phyloP scores from a whole-genome alignment of 2,888 invertebrate species.

The Willowsia nigromaculata region DNA sequence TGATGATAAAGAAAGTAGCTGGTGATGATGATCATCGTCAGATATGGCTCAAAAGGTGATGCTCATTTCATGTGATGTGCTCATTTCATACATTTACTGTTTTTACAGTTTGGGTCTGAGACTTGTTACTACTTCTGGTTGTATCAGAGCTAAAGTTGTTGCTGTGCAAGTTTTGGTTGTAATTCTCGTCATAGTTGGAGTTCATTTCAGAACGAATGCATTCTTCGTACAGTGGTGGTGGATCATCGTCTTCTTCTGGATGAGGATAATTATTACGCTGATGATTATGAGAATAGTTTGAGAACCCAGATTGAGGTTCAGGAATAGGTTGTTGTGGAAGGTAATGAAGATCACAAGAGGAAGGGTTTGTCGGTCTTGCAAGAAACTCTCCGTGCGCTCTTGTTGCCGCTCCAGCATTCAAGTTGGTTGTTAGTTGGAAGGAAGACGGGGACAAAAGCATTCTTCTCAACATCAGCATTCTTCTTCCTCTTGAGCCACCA shows the following conservation, averaged over 20 bases:
- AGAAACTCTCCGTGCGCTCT: constrained; percentile 10
- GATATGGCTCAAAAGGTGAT: neutral
- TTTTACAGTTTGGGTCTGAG: neutral
- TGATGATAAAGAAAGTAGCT: neutral
- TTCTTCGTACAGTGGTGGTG: constrained; percentile 52
- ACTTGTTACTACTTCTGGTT: neutral
- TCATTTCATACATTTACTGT: neutral
- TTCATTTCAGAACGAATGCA: constrained; percentile 26
- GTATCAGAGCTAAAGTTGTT: neutral
- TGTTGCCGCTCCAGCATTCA: neutral
- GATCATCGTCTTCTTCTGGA: constrained; percentile 45
- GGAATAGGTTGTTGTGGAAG: neutral
- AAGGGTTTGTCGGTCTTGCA: neutral
- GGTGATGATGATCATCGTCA: neutral
- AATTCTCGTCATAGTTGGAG: neutral
- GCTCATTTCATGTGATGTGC: too few relatives aligned
- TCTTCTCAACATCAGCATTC: constrained; percentile 47
- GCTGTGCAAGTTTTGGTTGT: neutral
- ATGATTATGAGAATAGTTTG: constrained; percentile 19
- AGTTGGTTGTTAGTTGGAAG: neutral
- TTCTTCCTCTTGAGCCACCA: constrained; percentile 6
- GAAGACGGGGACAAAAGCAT: neutral
- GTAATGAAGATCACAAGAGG: constrained; percentile 43
- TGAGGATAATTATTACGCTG: constrained; percentile 2
- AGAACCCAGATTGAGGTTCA: constrained; percentile 44